These are phyloP conservation scores for Chalcis sispes DNA, from an alignment of 2,888 invertebrate genomes.

Conservation along the genomic window DNA sequence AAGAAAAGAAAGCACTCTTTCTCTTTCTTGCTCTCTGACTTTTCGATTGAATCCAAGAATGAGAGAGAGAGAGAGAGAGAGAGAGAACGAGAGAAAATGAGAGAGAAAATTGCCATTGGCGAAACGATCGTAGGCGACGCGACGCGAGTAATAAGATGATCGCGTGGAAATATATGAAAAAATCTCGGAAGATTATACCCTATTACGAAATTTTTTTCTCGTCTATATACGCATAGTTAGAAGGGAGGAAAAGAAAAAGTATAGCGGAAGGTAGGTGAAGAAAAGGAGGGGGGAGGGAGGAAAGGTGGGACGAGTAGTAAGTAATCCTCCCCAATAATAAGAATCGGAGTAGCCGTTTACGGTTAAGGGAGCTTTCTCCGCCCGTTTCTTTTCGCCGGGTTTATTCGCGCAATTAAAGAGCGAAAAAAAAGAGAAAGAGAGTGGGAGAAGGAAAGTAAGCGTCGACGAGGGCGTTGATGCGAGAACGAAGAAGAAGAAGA, in stretches of 20 bases:
- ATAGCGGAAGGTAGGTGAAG: not conserved
- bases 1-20: constrained; percentile 2
- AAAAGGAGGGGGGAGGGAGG: not conserved
- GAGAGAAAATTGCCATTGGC: not conserved
- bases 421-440: too few relatives aligned
- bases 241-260: too few relatives aligned
- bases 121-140: not conserved
- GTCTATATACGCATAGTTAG: not conserved
- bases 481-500: constrained; percentile 22
- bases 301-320: constrained; percentile 35
- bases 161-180: constrained; percentile 9
- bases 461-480: constrained; percentile 27
- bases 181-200: not conserved
- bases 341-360: constrained; percentile 54
- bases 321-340: constrained; percentile 51
- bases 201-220: not conserved
- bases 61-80: too few relatives aligned
- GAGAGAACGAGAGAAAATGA: too few relatives aligned
- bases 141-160: constrained; percentile 22
- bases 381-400: constrained; percentile 9
- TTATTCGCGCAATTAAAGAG: constrained; percentile 57
- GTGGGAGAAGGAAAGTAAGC: not conserved
- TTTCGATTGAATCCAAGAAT: constrained; percentile 23
- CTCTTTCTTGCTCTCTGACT: constrained; percentile 3
- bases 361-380: constrained; percentile 7